Evolutionary conservation across 2,113 vertebrate species (phyloP), one percentile per base, ranked within the genome.

Genomic region (Lynx canadensis): DNA sequence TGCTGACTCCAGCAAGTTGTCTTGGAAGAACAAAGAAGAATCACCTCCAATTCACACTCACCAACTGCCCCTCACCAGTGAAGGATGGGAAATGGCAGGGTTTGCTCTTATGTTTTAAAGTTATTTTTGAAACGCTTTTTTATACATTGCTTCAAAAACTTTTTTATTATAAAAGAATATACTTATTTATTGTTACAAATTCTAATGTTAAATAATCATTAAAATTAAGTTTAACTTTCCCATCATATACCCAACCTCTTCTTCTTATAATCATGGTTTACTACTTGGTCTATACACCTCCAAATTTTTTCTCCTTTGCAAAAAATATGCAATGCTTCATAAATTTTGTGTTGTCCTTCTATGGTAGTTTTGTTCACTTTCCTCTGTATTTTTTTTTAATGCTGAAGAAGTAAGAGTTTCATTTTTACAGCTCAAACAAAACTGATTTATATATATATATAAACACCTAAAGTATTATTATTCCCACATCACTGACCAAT

Each of bases 281-380:
- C 80, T 93, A 88, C 79, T 92, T 89, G 55, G 29, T 78, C 57
- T 79, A 74, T 55, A 95, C 1, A 73, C 27, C 25, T 94, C 18
- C 19, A 91, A 11, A 38, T 69, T 95, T 92, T 73, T 93, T 74
- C 38, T 95, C 65, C 88, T 55, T 95, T 96, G 57, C 33, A 94
- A 81, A 96, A 91, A 89, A 71, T 38, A 82, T 31, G 55, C 33
- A 76, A 68, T 95, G 50, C 18, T 86, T 92, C 50, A 69, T 92
- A 97, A 93, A 93, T 86, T 79, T 80, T 93, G 29, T 74, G 18
- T 45, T 16, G 85, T 41, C 7, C 29, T 88, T 52, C n/a, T 88
- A 74, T 2, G 14, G 48, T 41, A 93, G 38, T 93, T 94, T 69
- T 80, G 83, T 27, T 94, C 48, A 89, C 48, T 73, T 91, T 87